Evolutionary conservation across 1,140 invertebrate genomes (phyloP), one percentile per base, ranked within the genome.

Genomic region (Diorhabda sublineata): DNA sequence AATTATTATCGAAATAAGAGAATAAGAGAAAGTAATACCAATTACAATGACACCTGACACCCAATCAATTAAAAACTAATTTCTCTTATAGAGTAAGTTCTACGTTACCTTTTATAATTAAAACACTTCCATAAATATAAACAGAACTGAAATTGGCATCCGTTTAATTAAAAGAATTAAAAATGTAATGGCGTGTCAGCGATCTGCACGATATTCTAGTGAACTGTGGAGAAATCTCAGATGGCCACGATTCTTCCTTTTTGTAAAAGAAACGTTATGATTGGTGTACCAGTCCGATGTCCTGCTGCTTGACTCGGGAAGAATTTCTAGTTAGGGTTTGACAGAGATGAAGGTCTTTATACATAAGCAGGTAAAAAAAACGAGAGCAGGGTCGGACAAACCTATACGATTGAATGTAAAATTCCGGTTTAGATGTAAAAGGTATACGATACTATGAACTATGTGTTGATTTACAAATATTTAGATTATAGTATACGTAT

Each of bases 281-380:
- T 74, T 74, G 73, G 73, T 72, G 70, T 67, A 69, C 44, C 58
- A 63, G 56, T 57, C 60, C 41, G 70, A 69, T 61, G 57, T 72
- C 73, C 73, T 68, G 70, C 73, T 70, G 73, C 26, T 64, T 45
- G 7, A 58, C 41, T 5, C 61, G 61, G 63, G 63, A 69, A 68
- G 70, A 69, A 71, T 73, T 70, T 68, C 70, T 64, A 70, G 44
- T 69, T 52, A 69, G 56, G 61, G 63, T 70, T 71, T 72, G 73
- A 72, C 73, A 71, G 72, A 71, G 72, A 74, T 71, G 66, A 74
- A 74, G 68, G 73, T 72, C 69, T 74, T 70, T 72, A 72, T 72
- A 74, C 66, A 63, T 44, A 65, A 59, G 45, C 73, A 71, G 72
- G 72, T 73, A 71, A 68, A 58, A 26, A 26, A 73, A 65, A 67